Conservation (phyloP, 2,797 vertebrate species). For the Neopelma chrysocephalum region DNA sequence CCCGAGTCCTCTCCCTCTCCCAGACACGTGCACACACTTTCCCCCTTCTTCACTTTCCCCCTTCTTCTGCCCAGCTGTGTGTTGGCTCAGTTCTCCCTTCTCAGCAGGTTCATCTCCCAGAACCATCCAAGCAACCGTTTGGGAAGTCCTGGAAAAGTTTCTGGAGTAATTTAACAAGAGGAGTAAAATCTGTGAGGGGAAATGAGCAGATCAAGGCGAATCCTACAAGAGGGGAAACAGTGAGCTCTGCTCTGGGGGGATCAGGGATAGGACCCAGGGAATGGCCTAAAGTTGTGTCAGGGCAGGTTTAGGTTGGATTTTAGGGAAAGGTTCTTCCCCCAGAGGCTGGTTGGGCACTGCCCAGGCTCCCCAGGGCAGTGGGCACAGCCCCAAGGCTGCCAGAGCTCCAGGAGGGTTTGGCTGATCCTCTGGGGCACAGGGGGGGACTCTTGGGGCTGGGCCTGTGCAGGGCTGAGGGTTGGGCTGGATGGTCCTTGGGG, state of each 20-base stretch:
- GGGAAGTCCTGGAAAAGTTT: not conserved
- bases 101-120: not conserved
- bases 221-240: not conserved
- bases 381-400: no score
- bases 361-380: no score
- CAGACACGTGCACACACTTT: not conserved
- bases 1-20: not conserved
- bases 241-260: not conserved
- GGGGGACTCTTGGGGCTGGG: not conserved
- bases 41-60: not conserved
- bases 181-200: not conserved
- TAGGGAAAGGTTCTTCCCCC: no score
- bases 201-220: not conserved
- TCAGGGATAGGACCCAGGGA: no score
- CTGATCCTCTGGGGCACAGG: not conserved
- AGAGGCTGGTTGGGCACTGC: no score
- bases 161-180: not conserved
- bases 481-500: not conserved
- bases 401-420: not conserved
- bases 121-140: not conserved
- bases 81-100: not conserved
- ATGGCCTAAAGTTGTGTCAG: not conserved
- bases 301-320: no score
- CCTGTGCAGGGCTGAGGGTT: not conserved
- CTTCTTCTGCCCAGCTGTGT: rapidly evolving